Base-by-base conservation (phyloP, 2,888 invertebrate species). In the Drosophila tripunctata region DNA sequence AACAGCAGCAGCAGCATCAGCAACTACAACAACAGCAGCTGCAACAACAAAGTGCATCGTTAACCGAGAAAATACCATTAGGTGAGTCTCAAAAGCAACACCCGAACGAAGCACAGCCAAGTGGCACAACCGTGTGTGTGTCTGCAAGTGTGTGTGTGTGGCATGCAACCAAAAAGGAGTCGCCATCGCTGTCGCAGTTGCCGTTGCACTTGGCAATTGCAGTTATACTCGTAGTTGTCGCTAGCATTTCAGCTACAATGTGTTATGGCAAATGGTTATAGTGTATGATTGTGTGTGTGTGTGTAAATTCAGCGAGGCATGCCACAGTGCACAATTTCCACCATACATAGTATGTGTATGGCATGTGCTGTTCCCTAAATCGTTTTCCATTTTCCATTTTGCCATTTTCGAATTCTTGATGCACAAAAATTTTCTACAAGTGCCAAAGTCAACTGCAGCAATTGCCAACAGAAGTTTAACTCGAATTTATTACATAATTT, bases 31-130 rank as follows among this genome's bases (percentile, higher is more conserved):
- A 66, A 17, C 75, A 72, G 30, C 73, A 44, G 10, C 47, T 50
- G 19, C 67, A 71, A 63, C 74, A 74, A 61, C 75, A 75, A 65
- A 62, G 71, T 58, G 75, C 89, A 86, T 89, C 90, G 81, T 87
- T 90, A 84, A 91, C 91, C 82, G 91, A 91, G 88, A 91, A 91
- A 89, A 91, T 91, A 79, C 91, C 91, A 74, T 90, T 91, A 80
- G 91, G 91, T 91, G 88, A 91, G 90, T 89, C 71, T 70, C 71
- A 68, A 67, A 64, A 77, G 70, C 69, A 60, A 43, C 57, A 65
- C 68, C 65, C 57, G 24, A 35, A 52, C 57, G 24, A 35, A 52
- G 27, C 52, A 22, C 14, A 38, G 15, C 31, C 56, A 43, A 33
- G 30, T 15, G 21, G 22, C 19, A 36, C 24, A 55, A 43, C 36